Evolutionary conservation across 1,140 invertebrate species (phyloP).

Genomic region (Zaprionus gabonicus): DNA sequence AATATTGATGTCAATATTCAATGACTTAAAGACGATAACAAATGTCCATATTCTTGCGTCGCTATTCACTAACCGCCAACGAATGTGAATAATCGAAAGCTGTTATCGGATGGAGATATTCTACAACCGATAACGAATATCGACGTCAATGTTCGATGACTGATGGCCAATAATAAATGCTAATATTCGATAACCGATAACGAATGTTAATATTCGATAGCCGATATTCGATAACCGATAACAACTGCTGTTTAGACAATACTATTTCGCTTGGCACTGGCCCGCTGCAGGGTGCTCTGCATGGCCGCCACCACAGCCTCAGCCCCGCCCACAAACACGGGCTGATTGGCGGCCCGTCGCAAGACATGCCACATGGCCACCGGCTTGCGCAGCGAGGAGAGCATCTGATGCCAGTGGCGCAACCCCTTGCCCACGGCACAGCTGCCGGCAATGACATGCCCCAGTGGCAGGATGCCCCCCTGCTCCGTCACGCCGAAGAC

Average conservation of each 20-base stretch:
- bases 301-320: conserved; percentile 79
- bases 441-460: conserved; percentile 90
- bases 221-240: conserved; percentile 2
- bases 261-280: conserved; percentile 76
- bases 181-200: background rate
- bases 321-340: conserved; percentile 74
- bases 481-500: conserved; percentile 87
- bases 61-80: too few species aligned
- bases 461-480: conserved; percentile 87
- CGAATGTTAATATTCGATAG: background rate
- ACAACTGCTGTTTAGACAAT: conserved; percentile 51
- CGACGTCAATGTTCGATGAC: too few species aligned
- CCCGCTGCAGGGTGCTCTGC: conserved; percentile 70
- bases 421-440: conserved; percentile 89
- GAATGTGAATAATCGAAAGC: too few species aligned
- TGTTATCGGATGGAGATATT: background rate
- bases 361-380: conserved; percentile 94
- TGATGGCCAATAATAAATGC: too few species aligned
- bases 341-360: conserved; percentile 84
- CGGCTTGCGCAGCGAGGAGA: conserved; percentile 91
- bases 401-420: conserved; percentile 94
- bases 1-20: background rate
- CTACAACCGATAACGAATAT: background rate
- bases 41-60: too few species aligned
- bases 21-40: background rate